Base-by-base conservation (phyloP, 2,888 invertebrate genomes). In the Mythimna ferrago region DNA sequence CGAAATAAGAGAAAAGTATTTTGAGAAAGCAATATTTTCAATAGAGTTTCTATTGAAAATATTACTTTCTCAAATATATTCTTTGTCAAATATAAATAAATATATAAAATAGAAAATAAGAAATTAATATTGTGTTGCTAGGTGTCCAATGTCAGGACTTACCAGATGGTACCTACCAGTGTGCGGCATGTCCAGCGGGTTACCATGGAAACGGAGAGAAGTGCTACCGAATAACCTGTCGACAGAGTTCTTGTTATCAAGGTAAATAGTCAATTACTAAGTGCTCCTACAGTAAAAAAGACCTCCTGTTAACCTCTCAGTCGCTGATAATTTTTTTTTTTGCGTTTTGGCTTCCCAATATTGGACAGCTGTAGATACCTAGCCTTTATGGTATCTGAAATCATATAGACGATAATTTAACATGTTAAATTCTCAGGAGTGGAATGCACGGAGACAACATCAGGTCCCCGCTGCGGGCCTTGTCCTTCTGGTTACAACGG, bases 151-250 rank as follows among this genome's bases (percentile, higher is more conserved):
- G 96, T 56, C 91, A 91, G 73, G 95, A 95, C 58, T 72, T 90
- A 53, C 84, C 94, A 0, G 94, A 95, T 60, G 96, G 96, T 0
- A 86, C 86, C 60, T 99, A 98, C 94, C 97, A 97, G 77, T 99
- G 99, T 90, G 98, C 98, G 0, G 94, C 98, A 0, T 99, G 99
- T 90, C 99, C 99, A 0, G 93, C 97, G 2, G 99, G 99, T 38
- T 99, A 97, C 92, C 97, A 97, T 1, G 98, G 98, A 79, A 96
- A 97, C 87, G 97, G 97, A 14, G 97, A 97, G 4, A 94, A 96
- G 67, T 99, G 99, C 88, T 94, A 96, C 65, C 89, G 93, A 56
- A 10, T 91, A 0, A 78, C 89, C 0, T 96, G 96, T 73, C 89
- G 87, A 9, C 87, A 90, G 2, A 89, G 84, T 63, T 86, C 91